These are phyloP conservation scores for Thripadectes ignobilis DNA, from an alignment of 2,797 vertebrate genomes.

Conservation along the genomic window DNA sequence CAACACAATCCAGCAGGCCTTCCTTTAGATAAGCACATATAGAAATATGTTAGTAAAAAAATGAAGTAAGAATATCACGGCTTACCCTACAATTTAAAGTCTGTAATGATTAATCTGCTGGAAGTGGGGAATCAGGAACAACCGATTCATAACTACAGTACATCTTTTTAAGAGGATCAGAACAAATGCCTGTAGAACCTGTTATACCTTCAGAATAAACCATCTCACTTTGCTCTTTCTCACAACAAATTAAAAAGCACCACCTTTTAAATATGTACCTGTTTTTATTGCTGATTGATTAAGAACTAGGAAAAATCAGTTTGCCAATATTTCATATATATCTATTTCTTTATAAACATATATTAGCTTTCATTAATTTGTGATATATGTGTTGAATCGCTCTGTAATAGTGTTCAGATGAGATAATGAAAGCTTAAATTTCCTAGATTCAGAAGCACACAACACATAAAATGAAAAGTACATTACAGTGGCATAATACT, in stretches of 20 bases:
- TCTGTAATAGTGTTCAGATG: background rate
- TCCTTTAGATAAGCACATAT: slow-evolving; percentile 68
- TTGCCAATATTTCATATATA: background rate
- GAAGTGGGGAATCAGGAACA: background rate
- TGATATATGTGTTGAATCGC: background rate
- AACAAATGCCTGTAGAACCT: background rate
- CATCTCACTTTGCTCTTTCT: background rate
- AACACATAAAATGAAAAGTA: background rate
- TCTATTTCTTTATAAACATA: background rate
- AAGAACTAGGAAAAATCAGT: background rate
- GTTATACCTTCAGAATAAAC: background rate
- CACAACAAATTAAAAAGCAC: background rate
- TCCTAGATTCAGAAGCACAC: background rate
- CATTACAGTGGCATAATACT: background rate
- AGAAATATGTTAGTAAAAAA: background rate
- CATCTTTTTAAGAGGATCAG: background rate
- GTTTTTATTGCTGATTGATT: background rate
- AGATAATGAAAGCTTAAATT: background rate
- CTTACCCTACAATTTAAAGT: background rate
- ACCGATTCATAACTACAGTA: background rate
- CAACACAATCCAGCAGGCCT: slow-evolving; percentile 85
- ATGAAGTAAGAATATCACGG: background rate
- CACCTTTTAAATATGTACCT: background rate
- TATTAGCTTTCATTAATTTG: background rate
- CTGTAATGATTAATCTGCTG: background rate